Evolutionary conservation across 1,140 invertebrate species (phyloP).

Genomic region (Dreissena rostriformis): DNA sequence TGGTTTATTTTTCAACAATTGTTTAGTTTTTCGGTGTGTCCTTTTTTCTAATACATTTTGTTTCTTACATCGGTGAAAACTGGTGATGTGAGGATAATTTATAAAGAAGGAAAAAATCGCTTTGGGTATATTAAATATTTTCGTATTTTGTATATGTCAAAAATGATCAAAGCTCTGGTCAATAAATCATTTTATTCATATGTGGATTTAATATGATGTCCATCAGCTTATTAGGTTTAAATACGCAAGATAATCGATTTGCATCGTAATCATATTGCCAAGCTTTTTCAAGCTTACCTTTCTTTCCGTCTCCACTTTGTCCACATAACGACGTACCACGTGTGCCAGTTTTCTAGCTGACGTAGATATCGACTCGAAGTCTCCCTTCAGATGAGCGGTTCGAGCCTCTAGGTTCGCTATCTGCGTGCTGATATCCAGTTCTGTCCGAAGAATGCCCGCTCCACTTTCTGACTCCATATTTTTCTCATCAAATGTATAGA

Average conservation of each 20-base stretch:
- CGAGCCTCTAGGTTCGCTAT: conserved; percentile 32
- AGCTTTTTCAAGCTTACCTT: conserved; percentile 30
- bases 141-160: background rate
- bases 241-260: background rate
- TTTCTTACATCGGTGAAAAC: no score
- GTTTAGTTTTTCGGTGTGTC: no score
- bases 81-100: no score
- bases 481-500: no score
- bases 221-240: background rate
- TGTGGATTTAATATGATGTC: background rate
- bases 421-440: conserved; percentile 36
- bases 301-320: conserved; percentile 32
- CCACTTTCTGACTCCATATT: no score
- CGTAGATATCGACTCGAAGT: background rate
- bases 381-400: background rate
- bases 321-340: conserved; percentile 11
- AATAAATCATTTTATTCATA: background rate
- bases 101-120: no score
- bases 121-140: no score
- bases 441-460: no score
- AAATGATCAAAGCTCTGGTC: background rate
- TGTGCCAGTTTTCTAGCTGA: conserved; percentile 12
- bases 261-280: background rate
- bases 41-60: no score
- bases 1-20: no score